Evolutionary conservation across 2,888 invertebrate species (phyloP).

Genomic region (Tachina fera): DNA sequence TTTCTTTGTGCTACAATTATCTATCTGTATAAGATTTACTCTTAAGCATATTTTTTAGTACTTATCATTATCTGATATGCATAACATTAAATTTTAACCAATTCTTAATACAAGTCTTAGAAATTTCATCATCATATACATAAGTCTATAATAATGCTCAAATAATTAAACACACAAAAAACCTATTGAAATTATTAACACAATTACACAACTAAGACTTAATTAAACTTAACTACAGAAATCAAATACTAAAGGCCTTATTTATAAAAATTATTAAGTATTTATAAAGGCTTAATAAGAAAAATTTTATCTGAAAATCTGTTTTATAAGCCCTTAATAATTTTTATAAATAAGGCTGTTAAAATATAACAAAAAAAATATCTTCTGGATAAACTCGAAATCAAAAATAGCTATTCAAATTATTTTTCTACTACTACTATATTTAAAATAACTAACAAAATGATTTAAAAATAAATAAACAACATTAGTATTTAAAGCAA

Average conservation of each 20-base stretch:
- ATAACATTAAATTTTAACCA: too few relatives aligned
- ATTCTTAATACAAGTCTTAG: too few relatives aligned
- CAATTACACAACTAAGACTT: slow-evolving; percentile 45
- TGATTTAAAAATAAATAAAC: slow-evolving; percentile 26
- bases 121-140: background rate
- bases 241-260: slow-evolving; percentile 50
- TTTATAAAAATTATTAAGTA: too few relatives aligned
- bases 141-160: slow-evolving; percentile 40
- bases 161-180: slow-evolving; percentile 39
- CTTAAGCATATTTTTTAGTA: too few relatives aligned
- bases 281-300: too few relatives aligned
- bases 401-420: slow-evolving; percentile 60
- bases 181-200: slow-evolving; percentile 48
- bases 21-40: too few relatives aligned
- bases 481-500: slow-evolving; percentile 37
- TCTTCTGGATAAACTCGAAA: slow-evolving; percentile 56
- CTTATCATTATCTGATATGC: too few relatives aligned
- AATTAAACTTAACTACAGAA: slow-evolving; percentile 30
- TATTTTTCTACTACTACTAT: slow-evolving; percentile 65
- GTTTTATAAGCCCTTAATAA: too few relatives aligned
- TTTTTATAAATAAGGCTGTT: too few relatives aligned
- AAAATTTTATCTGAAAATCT: too few relatives aligned
- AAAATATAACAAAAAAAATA: slow-evolving; percentile 35
- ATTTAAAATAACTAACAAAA: slow-evolving; percentile 46
- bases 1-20: too few relatives aligned